Conservation (phyloP, 2,797 vertebrate genomes). For the Pangasius macronema region DNA sequence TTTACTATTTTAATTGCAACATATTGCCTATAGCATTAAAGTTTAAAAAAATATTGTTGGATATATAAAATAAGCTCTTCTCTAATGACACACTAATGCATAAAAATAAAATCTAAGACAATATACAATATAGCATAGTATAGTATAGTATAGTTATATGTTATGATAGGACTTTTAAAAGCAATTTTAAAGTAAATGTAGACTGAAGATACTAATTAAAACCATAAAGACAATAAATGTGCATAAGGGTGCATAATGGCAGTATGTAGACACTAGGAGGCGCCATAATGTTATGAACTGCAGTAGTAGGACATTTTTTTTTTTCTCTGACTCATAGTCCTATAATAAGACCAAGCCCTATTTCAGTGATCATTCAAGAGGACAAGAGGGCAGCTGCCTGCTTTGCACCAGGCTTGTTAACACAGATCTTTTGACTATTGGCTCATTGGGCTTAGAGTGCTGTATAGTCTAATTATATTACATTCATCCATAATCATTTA, state of each 20-base stretch:
- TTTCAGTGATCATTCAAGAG: constrained; percentile 15
- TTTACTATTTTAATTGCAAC: not conserved
- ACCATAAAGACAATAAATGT: not conserved
- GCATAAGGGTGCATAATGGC: not conserved
- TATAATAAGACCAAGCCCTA: not conserved
- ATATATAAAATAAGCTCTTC: not conserved
- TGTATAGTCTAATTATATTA: constrained; percentile 29
- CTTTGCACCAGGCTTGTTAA: constrained; percentile 5
- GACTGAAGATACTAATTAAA: not conserved
- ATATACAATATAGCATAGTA: too few species aligned
- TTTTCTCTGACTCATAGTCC: not conserved
- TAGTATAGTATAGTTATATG: not conserved
- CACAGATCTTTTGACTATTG: not conserved
- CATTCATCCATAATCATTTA: constrained; percentile 20
- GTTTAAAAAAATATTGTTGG: not conserved
- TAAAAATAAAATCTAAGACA: not conserved
- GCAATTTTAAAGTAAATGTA: not conserved
- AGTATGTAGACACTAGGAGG: constrained; percentile 33
- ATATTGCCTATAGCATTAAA: not conserved
- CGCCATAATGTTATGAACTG: constrained; percentile 32
- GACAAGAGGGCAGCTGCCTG: constrained; percentile 16
- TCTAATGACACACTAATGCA: not conserved
- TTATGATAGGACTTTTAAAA: not conserved
- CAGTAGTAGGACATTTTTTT: not conserved
- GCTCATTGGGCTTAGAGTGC: not conserved